Conservation (phyloP, 2,888 invertebrate genomes). For the Siphonodentalium dalli region DNA sequence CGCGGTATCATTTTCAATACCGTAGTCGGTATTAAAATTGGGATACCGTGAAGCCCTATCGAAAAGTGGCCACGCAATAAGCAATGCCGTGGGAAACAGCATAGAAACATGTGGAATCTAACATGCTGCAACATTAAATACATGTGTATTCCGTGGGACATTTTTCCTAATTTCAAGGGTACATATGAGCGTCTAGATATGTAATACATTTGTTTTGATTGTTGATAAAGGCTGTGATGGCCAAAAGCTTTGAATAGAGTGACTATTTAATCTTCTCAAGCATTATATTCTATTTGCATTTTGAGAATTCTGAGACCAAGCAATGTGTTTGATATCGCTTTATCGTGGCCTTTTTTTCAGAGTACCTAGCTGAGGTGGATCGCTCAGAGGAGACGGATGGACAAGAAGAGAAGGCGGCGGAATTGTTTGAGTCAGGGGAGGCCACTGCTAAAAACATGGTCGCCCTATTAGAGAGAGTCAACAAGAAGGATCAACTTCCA, state of each 20-base stretch:
- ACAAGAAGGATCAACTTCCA: conserved; percentile 50
- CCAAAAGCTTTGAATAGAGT: background rate
- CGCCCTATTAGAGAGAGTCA: conserved; percentile 46
- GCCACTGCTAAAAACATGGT: conserved; percentile 40
- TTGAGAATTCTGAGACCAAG: background rate
- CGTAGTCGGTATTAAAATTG: no score
- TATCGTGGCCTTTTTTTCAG: conserved; percentile 26
- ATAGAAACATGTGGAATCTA: no score
- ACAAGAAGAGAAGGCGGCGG: conserved; percentile 48
- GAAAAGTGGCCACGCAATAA: no score
- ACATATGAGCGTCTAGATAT: no score
- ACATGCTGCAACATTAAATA: no score
- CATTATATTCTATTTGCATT: background rate
- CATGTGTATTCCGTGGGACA: no score
- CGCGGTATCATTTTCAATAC: no score
- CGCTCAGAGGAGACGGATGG: conserved; percentile 35
- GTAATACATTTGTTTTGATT: background rate
- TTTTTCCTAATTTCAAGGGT: no score
- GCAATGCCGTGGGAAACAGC: no score
- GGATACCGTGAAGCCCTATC: no score
- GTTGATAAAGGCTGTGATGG: no score
- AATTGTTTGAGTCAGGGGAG: conserved; percentile 51
- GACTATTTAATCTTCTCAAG: background rate
- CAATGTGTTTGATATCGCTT: background rate
- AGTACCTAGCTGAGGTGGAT: conserved; percentile 57